Base-by-base conservation (phyloP, 1,140 invertebrate species). In the Teleopsis dalmanni region DNA sequence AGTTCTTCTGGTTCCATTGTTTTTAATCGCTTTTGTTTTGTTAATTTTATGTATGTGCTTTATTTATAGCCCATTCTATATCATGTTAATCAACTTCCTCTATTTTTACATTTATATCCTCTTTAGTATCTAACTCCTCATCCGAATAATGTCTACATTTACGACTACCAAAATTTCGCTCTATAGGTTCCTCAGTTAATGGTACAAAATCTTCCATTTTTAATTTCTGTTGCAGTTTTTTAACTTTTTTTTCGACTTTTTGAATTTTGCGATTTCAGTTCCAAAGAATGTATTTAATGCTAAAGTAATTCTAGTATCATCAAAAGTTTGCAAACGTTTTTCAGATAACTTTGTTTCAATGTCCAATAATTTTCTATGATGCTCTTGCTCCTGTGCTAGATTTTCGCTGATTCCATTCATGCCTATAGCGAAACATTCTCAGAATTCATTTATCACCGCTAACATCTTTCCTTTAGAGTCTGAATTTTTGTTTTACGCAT, bases 171-270 rank as follows among this genome's bases (percentile, higher is more conserved):
- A 78, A 67, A 59, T 80, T 74, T 37, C 73, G 67, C 14, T 76
- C 62, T 50, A 74, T 65, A 22, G 72, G 58, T 8, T 62, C 47
- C 40, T 72, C 64, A 10, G 40, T 47, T 23, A 65, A 29, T 10
- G 68, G 41, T 23, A 76, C 46, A 4, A 82, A 63, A 57, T 83
- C 79, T 44, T 82, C 80, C 2, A 78, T 80, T 51, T 78, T 81
- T 0, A 81, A 54, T 35, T 73, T 75, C 34, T 72, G 70, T 5
- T 76, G 62, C 16, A 78, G 63, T 60, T 77, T 69, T 55, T 73
- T 72, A 53, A 88, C 81, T 76, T 90, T 95, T 65, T 91, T 95
- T 65, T 94, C 97, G 23, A 87, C 77, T 72, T 98, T 98, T 66
- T 96, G 97, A 71, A 99, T 76, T 76, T 83, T 48, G 68, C 65